Percentiles rank a stretch among this genome's conserved stretches.
These are phyloP conservation scores for Sebastes itinus DNA, from an alignment of 2,797 vertebrate genomes.

Conservation along the genomic window DNA sequence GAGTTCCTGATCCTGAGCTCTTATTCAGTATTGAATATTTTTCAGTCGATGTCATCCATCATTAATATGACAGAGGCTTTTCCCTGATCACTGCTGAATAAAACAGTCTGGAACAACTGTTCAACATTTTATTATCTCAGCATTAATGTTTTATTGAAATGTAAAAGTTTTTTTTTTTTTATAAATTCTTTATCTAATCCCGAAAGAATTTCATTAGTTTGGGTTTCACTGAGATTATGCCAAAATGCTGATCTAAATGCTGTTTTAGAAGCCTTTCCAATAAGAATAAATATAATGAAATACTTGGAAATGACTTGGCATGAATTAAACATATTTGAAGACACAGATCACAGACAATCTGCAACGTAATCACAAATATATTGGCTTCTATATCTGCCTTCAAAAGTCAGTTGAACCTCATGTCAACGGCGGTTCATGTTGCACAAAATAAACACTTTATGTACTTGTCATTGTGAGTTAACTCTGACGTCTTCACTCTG, in stretches of 20 bases:
- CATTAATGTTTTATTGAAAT: neutral
- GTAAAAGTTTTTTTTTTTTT: neutral
- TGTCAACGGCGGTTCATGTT: neutral
- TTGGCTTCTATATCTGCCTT: neutral
- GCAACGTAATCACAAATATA: neutral
- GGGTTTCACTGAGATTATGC: neutral
- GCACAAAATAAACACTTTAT: neutral
- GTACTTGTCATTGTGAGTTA: neutral
- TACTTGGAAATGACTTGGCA: neutral
- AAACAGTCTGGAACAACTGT: neutral
- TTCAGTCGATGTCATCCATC: neutral
- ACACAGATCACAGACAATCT: neutral
- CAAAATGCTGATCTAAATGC: neutral
- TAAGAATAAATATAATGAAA: neutral
- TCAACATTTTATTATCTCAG: neutral
- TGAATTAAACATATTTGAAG: neutral
- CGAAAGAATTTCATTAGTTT: slow-evolving; percentile 27
- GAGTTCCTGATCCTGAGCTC: neutral
- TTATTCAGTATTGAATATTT: neutral
- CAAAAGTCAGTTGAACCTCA: neutral
- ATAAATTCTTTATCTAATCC: neutral
- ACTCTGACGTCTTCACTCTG: neutral
- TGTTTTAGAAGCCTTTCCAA: neutral
- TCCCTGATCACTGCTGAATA: neutral
- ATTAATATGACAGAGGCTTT: neutral